Conservation (phyloP, 1,140 invertebrate genomes). For the Kradibia gibbosae region DNA sequence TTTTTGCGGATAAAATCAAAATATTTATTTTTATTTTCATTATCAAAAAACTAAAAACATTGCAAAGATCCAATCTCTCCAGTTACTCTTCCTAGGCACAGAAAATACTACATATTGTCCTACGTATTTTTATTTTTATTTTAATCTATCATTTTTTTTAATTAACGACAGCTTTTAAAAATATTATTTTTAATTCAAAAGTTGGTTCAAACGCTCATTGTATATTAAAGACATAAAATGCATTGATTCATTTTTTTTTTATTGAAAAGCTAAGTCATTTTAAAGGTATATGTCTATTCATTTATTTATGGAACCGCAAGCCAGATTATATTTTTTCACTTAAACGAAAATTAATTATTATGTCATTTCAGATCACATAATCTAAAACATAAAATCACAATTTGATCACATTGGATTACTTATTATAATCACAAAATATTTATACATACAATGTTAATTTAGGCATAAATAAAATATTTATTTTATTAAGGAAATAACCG, state of each 20-base stretch:
- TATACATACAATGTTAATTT: background rate
- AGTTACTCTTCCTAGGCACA: constrained; percentile 29
- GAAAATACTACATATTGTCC: constrained; percentile 45
- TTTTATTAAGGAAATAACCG: constrained; percentile 9
- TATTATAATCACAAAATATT: background rate
- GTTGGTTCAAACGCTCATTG: too few species aligned
- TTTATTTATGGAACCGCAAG: background rate
- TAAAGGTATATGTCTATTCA: too few species aligned
- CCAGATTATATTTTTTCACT: background rate
- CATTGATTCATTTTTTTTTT: too few species aligned
- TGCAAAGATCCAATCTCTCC: constrained; percentile 52
- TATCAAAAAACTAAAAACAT: constrained; percentile 69
- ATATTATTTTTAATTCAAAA: background rate
- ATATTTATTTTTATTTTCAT: constrained; percentile 73
- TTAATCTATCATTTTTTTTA: too few species aligned
- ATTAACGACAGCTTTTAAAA: background rate
- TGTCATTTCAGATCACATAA: background rate
- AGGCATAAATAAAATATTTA: background rate
- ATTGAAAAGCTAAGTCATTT: too few species aligned
- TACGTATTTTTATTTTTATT: background rate
- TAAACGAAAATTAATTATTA: background rate
- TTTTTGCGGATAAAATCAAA: constrained; percentile 65
- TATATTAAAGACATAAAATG: too few species aligned
- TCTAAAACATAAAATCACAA: background rate
- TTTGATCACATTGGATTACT: background rate